phyloP scores from a whole-genome alignment of 1,140 invertebrate species.

The Zaprionus tsacasi region DNA sequence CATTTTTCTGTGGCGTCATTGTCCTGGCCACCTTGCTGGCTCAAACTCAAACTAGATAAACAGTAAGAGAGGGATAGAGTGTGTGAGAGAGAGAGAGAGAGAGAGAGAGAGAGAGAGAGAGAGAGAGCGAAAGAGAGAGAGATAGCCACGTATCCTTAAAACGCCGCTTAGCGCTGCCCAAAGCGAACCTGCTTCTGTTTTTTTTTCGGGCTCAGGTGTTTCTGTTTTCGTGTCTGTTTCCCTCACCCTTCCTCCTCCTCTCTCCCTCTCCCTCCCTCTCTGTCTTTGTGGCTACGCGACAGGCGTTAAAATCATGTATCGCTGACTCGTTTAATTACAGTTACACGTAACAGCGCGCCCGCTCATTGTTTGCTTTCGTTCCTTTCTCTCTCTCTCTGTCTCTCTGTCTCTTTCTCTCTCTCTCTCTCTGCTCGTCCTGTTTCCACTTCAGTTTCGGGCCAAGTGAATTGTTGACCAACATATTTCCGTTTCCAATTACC shows the following conservation, averaged over 20 bases:
- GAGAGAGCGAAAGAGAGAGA: no score
- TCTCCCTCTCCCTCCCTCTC: background rate
- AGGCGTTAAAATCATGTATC: constrained; percentile 81
- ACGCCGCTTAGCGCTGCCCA: constrained; percentile 70
- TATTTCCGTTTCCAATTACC: constrained; percentile 56
- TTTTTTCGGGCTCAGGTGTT: constrained; percentile 48
- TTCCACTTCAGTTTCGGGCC: constrained; percentile 19
- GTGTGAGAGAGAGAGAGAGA: no score
- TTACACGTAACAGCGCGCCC: constrained; percentile 69
- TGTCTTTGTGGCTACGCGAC: constrained; percentile 55
- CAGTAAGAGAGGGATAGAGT: background rate
- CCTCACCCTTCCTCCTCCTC: constrained; percentile 11
- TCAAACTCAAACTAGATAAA: constrained; percentile 42
- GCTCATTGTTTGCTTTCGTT: constrained; percentile 25
- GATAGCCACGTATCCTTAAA: constrained; percentile 61
- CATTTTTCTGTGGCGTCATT: constrained; percentile 74
- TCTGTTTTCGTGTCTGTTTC: constrained; percentile 25
- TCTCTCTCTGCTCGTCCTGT: constrained; percentile 5
- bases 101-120: no score
- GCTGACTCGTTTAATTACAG: constrained; percentile 80
- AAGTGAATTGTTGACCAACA: constrained; percentile 47
- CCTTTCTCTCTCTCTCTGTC: constrained; percentile 2
- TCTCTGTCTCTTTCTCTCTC: background rate
- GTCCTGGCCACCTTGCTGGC: constrained; percentile 34
- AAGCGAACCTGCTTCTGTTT: constrained; percentile 65